These are phyloP conservation scores for Hybognathus amarus DNA, from an alignment of 2,797 vertebrate genomes.

Conservation along the genomic window DNA sequence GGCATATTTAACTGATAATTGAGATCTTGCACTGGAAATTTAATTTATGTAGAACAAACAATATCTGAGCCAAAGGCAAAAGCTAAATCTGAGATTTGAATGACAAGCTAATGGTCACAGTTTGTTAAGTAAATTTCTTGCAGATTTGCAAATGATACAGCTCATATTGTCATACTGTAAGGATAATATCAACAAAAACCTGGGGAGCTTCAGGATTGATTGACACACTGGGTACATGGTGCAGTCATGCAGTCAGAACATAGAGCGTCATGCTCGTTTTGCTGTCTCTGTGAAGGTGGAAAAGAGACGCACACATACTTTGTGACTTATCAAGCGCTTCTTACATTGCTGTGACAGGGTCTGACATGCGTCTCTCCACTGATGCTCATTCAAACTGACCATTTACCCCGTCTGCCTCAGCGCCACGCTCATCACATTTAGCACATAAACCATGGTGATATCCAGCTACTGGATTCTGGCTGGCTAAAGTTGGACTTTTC, in stretches of 20 bases:
- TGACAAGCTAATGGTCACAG: constrained; percentile 15
- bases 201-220: constrained; percentile 24
- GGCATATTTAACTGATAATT: constrained; percentile 32
- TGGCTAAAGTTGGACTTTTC: constrained; percentile 7
- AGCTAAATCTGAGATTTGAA: constrained; percentile 15
- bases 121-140: constrained; percentile 2
- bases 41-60: constrained; percentile 18
- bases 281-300: constrained; percentile 17
- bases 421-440: not conserved
- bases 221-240: constrained; percentile 26
- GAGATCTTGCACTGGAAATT: constrained; percentile 9
- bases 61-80: constrained; percentile 37
- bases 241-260: constrained; percentile 34
- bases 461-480: not conserved
- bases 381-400: constrained; percentile 45
- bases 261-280: not conserved
- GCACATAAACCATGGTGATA: constrained; percentile 1
- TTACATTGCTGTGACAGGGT: constrained; percentile 29
- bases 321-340: constrained; percentile 21
- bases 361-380: constrained; percentile 31
- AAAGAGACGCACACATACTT: constrained; percentile 21
- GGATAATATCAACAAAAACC: constrained; percentile 4
- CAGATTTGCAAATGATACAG: not conserved
- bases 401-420: constrained; percentile 25
- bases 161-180: constrained; percentile 1